Percentiles rank a stretch among this genome's conserved stretches.
Evolutionary conservation across 1,140 invertebrate species (phyloP).

Genomic region (Drosophila repletoides): DNA sequence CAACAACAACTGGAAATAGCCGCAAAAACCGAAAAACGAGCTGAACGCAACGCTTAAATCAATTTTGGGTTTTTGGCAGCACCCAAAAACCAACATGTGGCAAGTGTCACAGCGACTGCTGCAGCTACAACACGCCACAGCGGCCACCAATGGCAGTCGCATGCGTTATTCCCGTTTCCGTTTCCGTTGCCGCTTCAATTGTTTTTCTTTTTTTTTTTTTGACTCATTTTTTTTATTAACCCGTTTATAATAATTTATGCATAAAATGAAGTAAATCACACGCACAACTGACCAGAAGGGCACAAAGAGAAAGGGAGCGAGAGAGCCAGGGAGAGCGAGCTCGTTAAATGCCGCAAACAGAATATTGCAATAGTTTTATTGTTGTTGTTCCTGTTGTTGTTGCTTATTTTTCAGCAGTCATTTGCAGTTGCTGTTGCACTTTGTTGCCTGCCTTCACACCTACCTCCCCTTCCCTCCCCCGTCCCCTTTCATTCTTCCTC

Average conservation of each 20-base stretch:
- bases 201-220: conserved; percentile 37
- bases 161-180: conserved; percentile 48
- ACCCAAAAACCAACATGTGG: conserved; percentile 43
- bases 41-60: conserved; percentile 42
- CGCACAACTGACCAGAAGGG: conserved; percentile 36
- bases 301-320: background rate
- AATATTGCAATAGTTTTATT: conserved; percentile 77
- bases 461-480: conserved; percentile 4
- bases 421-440: conserved; percentile 70
- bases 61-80: conserved; percentile 25
- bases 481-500: background rate
- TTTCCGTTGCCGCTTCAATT: background rate
- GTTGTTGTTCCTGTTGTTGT: conserved; percentile 38
- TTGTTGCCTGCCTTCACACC: conserved; percentile 38
- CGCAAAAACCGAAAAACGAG: conserved; percentile 37
- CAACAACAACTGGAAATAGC: conserved; percentile 17
- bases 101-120: conserved; percentile 8
- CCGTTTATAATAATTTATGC: conserved; percentile 75
- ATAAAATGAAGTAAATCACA: conserved; percentile 68
- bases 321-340: background rate
- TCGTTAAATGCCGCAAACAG: conserved; percentile 77
- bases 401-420: conserved; percentile 75
- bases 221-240: conserved; percentile 54
- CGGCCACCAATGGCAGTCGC: conserved; percentile 25
- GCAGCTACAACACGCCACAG: conserved; percentile 21